phyloP scores from a whole-genome alignment of 1,140 invertebrate genomes.

The Drosophila pseudoananassae region DNA sequence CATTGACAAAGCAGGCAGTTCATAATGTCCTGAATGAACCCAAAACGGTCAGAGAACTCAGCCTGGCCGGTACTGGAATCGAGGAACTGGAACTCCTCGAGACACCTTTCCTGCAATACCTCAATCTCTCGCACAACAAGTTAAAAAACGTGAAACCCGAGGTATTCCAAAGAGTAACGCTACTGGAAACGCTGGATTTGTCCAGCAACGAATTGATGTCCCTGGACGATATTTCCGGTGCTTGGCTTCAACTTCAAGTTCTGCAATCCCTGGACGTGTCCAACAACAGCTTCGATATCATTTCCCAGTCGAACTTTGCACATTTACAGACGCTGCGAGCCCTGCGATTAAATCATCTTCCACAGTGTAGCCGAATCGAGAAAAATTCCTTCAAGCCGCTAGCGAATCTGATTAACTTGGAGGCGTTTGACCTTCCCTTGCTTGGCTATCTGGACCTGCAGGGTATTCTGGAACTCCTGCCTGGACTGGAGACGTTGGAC shows the following conservation, averaged over 20 bases:
- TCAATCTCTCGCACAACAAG: slow-evolving; percentile 93
- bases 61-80: slow-evolving; percentile 92
- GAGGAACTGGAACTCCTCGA: slow-evolving; percentile 89
- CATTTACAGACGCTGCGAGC: slow-evolving; percentile 87
- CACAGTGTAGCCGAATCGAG: slow-evolving; percentile 90
- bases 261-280: slow-evolving; percentile 91
- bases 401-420: slow-evolving; percentile 88
- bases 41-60: slow-evolving; percentile 92
- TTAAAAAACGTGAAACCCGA: slow-evolving; percentile 88
- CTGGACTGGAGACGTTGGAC: slow-evolving; percentile 89
- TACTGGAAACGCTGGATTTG: slow-evolving; percentile 91
- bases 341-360: slow-evolving; percentile 88
- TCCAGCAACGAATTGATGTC: slow-evolving; percentile 90
- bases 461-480: slow-evolving; percentile 90
- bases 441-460: slow-evolving; percentile 93
- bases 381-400: slow-evolving; percentile 91
- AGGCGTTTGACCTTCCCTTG: slow-evolving; percentile 90
- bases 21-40: slow-evolving; percentile 92
- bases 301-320: slow-evolving; percentile 90
- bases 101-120: slow-evolving; percentile 92
- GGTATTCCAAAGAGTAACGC: slow-evolving; percentile 90
- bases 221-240: slow-evolving; percentile 86
- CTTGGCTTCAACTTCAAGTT: slow-evolving; percentile 88
- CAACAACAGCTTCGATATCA: slow-evolving; percentile 89
- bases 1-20: slow-evolving; percentile 89